Evolutionary conservation across 2,797 vertebrate species (phyloP), one percentile per base, ranked within the genome.

Genomic region (Ptychobarbus kaznakovi): DNA sequence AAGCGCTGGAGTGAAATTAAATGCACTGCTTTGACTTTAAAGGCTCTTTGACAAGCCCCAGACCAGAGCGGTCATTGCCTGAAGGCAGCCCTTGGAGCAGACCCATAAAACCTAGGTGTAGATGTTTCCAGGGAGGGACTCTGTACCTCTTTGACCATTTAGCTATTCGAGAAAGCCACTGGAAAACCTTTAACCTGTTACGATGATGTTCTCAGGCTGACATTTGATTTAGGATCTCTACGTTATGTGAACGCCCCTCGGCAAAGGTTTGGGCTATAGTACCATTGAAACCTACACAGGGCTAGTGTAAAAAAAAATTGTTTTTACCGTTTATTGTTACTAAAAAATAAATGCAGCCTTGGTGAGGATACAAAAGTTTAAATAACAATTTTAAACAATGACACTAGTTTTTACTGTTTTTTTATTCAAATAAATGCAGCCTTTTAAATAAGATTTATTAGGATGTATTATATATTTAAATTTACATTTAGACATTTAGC

Each of bases 1-100:
- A 83, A 86, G 61, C 46, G 35, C 74, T 61, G 84, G 49, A 69
- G 69, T 86, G 69, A 86, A 86, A 78, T 86, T 79, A 66, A 79
- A 80, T 22, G 75, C 51, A 68, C 73, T 46, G 22, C 53, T 75
- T 72, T 86, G 74, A 81, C 66, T 75, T 82, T 86, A 87, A 86
- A 89, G 78, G 76, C 75, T 85, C 18, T 58, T 83, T 68, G 51
- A 77, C 66, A 87, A 81, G 84, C 80, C 32, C 65, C 73, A 78
- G 86, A 84, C 73, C 81, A 68, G 73, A 84, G 49, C 38, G 72
- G 49, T 28, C 77, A 79, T 79, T 53, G 81, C 81, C 84, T 82
- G 56, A 65, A 78, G 83, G 81, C 77, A 83, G 28, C 46, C 75
- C 63, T 77, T 9, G 51, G 49, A 73, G 72, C 72, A 87, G 86